Base-by-base conservation (phyloP, 1,140 invertebrate genomes). In the Penaeus vannamei region DNA sequence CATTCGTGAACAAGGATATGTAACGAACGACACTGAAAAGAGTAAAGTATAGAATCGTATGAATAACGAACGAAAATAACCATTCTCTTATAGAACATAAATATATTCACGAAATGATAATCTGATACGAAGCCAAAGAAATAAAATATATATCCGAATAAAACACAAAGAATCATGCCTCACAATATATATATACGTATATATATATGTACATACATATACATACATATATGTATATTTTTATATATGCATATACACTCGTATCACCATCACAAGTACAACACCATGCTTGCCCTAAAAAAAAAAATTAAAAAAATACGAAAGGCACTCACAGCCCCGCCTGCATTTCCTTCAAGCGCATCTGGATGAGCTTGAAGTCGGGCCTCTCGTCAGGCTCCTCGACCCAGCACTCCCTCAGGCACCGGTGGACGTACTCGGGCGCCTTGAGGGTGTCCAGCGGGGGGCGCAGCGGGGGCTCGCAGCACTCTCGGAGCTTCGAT, bases 341-440 rank as follows among this genome's bases (percentile, higher is more conserved):
- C 92, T 97, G 96, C 94, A 97, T 95, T 91, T 96, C 95, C 92
- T 96, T 96, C 0, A 97, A 93, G 61, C 95, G 94, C 10, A 96
- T 93, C 79, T 96, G 93, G 23, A 97, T 95, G 66, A 95, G 95
- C 92, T 97, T 98, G 92, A 99, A 97, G 92, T 98, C 97, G 0
- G 97, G 97, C 14, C 97, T 93, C 1, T 94, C 93, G 26, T 96
- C 95, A 0, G 97, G 95, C 86, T 96, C 95, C 92, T 98, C 97
- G 0, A 94, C 93, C 97, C 97, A 98, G 92, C 97, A 98, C 91
- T 98, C 97, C n/a, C 94, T 94, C 85, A 98, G 94, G 92, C 97
- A 97, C 59, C 96, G 96, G 14, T 95, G 94, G 0, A 98, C 96
- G 92, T 96, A 97, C 92, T 97, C 97, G 91, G 96, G 96, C 26